A percentile compares a stretch with the other conserved stretches of the same genome.
Evolutionary conservation across 2,888 invertebrate genomes (phyloP).

Genomic region (Agrilus mali): DNA sequence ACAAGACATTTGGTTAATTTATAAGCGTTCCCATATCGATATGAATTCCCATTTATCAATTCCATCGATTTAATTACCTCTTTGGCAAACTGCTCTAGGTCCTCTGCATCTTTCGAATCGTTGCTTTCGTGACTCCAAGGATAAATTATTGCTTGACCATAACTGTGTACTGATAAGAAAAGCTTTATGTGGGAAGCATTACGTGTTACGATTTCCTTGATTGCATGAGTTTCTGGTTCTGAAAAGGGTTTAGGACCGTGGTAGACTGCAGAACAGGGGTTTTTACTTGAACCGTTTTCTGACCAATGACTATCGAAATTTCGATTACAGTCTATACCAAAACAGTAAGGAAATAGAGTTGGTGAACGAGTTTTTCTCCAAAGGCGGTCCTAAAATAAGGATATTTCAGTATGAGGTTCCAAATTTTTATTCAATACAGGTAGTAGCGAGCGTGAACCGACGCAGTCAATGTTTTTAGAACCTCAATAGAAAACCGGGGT

Average conservation of each 20-base stretch:
- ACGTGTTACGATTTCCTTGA: constrained; percentile 44
- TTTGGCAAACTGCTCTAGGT: constrained; percentile 35
- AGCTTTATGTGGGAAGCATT: constrained; percentile 39
- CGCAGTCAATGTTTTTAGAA: too few relatives aligned
- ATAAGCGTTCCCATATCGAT: constrained; percentile 40
- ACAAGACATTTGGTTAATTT: constrained; percentile 37
- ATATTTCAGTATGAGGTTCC: background rate
- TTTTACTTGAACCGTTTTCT: constrained; percentile 23
- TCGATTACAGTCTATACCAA: constrained; percentile 63
- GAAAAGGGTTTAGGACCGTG: constrained; percentile 33
- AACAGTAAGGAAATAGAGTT: constrained; percentile 33
- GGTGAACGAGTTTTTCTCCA: constrained; percentile 58
- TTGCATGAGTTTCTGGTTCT: constrained; percentile 41
- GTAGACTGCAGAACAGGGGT: constrained; percentile 33
- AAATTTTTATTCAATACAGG: too few relatives aligned
- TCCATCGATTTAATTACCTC: constrained; percentile 34
- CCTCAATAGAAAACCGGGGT: too few relatives aligned
- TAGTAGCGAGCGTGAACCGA: too few relatives aligned
- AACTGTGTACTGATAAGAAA: constrained; percentile 62
- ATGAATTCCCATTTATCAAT: constrained; percentile 28
- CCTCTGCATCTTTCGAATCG: constrained; percentile 37
- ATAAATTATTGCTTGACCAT: constrained; percentile 50
- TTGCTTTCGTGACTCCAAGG: constrained; percentile 52
- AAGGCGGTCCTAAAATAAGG: constrained; percentile 11
- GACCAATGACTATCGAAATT: constrained; percentile 63